Conservation (phyloP, 2,888 invertebrate species). For the Pyrochroa serraticornis region DNA sequence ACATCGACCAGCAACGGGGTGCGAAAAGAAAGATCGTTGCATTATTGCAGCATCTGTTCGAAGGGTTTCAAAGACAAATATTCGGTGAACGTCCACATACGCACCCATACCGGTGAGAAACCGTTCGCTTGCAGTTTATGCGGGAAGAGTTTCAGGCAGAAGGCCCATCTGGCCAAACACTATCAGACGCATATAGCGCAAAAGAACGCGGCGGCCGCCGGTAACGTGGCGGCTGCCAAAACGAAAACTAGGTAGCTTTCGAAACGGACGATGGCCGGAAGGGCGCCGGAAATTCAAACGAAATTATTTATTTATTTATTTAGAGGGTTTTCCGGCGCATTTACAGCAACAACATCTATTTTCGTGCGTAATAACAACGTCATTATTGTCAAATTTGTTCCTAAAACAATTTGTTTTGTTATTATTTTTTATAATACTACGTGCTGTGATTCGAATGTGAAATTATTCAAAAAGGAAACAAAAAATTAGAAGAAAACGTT, state of each 20-base stretch:
- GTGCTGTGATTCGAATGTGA: constrained; percentile 58
- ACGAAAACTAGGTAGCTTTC: constrained; percentile 55
- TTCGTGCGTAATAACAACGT: constrained; percentile 13
- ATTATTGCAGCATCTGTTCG: constrained; percentile 92
- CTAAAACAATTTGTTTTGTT: constrained; percentile 51
- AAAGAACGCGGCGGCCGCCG: constrained; percentile 74
- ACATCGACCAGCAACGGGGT: constrained; percentile 74
- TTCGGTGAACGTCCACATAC: constrained; percentile 96
- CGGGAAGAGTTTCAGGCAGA: constrained; percentile 90
- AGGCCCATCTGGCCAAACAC: constrained; percentile 90
- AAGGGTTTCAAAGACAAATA: constrained; percentile 96
- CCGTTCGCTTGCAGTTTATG: constrained; percentile 95
- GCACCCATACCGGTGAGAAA: constrained; percentile 98
- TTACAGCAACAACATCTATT: constrained; percentile 16
- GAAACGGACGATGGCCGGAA: not conserved
- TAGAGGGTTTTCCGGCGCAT: constrained; percentile 13
- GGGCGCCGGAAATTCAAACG: constrained; percentile 22
- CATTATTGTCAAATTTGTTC: constrained; percentile 46
- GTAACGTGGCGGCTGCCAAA: constrained; percentile 55
- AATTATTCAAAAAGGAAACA: constrained; percentile 49
- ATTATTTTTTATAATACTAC: constrained; percentile 51
- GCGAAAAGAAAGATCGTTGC: constrained; percentile 83
- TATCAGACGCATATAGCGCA: constrained; percentile 92
- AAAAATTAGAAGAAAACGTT: no score
- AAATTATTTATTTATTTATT: constrained; percentile 29